A percentile compares a stretch with the other conserved stretches of the same genome.
Conservation (phyloP, 2,888 invertebrate species). For the Ligdia adustata region DNA sequence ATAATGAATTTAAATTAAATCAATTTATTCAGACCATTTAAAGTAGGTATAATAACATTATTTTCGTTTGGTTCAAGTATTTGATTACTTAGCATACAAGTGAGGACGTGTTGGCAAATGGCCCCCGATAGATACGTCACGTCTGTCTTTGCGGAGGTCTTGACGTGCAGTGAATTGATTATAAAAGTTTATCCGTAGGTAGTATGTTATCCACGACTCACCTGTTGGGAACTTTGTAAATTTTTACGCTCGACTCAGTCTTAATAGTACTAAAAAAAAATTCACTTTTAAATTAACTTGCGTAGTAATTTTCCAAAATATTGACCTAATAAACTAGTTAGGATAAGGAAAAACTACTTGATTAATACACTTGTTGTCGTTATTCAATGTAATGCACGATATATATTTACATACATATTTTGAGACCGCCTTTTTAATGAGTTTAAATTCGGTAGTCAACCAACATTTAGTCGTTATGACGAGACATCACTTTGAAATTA, state of each 20-base stretch:
- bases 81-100: slow-evolving; percentile 30
- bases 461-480: slow-evolving; percentile 41
- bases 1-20: slow-evolving; percentile 7
- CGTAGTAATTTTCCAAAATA: no score
- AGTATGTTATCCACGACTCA: no score
- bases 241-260: no score
- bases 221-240: no score
- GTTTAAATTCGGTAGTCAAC: slow-evolving; percentile 12
- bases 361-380: no score
- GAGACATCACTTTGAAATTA: slow-evolving; percentile 51
- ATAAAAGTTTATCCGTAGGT: no score
- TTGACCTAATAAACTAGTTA: no score
- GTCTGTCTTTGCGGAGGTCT: slow-evolving; percentile 70
- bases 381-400: background rate
- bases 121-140: slow-evolving; percentile 58
- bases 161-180: slow-evolving; percentile 64
- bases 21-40: background rate
- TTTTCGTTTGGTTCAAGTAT: slow-evolving; percentile 7
- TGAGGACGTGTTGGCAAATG: slow-evolving; percentile 42
- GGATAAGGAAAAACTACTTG: no score
- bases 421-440: background rate
- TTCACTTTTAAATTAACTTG: no score
- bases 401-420: slow-evolving; percentile 1
- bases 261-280: no score
- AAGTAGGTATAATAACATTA: background rate